Conservation (phyloP, 2,113 vertebrate species). For the Pituophis catenifer region DNA sequence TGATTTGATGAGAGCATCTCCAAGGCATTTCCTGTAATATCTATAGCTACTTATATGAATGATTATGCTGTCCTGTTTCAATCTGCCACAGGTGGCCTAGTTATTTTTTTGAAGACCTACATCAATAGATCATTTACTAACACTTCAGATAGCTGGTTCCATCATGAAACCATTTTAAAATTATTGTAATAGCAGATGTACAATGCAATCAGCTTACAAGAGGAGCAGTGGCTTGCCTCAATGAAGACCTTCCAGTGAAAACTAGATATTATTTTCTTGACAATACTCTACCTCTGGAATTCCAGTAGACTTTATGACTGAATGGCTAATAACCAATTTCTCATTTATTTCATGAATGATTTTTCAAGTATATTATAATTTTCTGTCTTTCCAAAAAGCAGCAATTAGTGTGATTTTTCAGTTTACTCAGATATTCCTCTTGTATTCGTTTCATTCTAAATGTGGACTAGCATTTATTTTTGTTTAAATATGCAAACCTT, state of each 20-base stretch:
- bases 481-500: background rate
- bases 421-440: background rate
- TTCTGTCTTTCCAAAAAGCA: background rate
- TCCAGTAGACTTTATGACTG: background rate
- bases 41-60: background rate
- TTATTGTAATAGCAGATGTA: background rate
- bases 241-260: background rate
- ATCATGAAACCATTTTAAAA: background rate
- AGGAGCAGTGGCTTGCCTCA: background rate
- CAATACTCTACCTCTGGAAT: background rate
- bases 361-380: background rate
- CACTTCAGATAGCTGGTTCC: background rate
- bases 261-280: background rate
- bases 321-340: background rate
- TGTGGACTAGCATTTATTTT: background rate
- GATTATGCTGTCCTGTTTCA: background rate
- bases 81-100: background rate
- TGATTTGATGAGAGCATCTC: background rate
- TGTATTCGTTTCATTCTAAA: background rate
- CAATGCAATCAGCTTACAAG: background rate
- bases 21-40: background rate
- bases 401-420: background rate
- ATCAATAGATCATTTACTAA: background rate
- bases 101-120: background rate
- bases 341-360: background rate